Percentiles rank a stretch among this genome's conserved stretches.
These are phyloP conservation scores for Aphodius granarius DNA, from an alignment of 2,888 invertebrate species.

Conservation along the genomic window DNA sequence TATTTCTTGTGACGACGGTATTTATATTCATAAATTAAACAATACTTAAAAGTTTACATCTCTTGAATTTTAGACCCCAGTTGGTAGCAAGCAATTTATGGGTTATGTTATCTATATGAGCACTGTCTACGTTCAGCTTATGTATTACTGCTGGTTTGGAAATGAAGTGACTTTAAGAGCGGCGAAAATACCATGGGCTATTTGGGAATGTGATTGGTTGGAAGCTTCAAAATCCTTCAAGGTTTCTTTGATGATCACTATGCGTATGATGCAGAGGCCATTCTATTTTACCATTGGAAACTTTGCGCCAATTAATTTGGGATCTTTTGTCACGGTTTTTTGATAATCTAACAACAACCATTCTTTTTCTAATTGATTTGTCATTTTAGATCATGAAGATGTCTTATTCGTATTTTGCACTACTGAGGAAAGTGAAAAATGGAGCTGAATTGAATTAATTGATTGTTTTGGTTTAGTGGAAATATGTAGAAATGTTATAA, in stretches of 20 bases:
- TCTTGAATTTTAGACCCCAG: slow-evolving; percentile 19
- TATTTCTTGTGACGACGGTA: slow-evolving; percentile 29
- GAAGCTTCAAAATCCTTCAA: slow-evolving; percentile 31
- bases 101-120: slow-evolving; percentile 20
- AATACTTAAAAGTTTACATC: background rate
- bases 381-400: background rate
- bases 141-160: slow-evolving; percentile 23
- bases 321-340: slow-evolving; percentile 33
- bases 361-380: background rate
- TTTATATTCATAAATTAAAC: background rate
- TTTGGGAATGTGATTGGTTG: slow-evolving; percentile 36
- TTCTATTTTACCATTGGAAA: slow-evolving; percentile 37
- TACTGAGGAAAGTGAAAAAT: too few species aligned
- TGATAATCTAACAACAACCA: background rate
- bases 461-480: too few species aligned
- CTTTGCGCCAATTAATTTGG: slow-evolving; percentile 34
- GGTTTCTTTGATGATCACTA: slow-evolving; percentile 35
- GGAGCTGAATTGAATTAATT: too few species aligned
- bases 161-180: slow-evolving; percentile 25
- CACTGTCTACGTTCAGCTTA: slow-evolving; percentile 21
- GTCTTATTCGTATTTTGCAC: too few species aligned
- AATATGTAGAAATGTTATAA: too few species aligned
- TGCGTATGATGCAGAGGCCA: slow-evolving; percentile 34
- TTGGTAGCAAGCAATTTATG: background rate
- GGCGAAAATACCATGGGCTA: slow-evolving; percentile 26